phyloP scores from a whole-genome alignment of 2,113 vertebrate species.

The Calidris pugnax region DNA sequence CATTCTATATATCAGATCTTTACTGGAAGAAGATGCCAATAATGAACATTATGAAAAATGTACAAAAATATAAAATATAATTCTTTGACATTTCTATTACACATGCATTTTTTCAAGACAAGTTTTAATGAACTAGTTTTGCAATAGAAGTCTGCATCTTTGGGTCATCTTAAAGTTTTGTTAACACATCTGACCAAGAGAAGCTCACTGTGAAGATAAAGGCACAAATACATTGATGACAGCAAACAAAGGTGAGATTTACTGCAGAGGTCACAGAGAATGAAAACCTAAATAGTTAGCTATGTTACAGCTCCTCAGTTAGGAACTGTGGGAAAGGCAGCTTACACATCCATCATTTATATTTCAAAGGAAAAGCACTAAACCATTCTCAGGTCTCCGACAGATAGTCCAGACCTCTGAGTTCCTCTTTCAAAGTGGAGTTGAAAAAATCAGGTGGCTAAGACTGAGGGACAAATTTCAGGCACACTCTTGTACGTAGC shows the following conservation, averaged over 20 bases:
- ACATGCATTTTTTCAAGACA: not conserved
- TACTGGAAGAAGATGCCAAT: not conserved
- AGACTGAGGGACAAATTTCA: not conserved
- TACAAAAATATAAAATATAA: too few species aligned
- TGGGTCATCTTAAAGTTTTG: not conserved
- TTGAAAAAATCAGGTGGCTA: not conserved
- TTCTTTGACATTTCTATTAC: not conserved
- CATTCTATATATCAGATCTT: not conserved
- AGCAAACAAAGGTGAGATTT: not conserved
- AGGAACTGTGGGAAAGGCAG: not conserved
- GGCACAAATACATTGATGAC: not conserved
- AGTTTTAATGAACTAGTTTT: not conserved
- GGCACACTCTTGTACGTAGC: not conserved
- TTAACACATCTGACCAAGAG: not conserved
- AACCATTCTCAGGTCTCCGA: not conserved
- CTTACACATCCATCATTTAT: not conserved
- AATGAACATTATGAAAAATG: not conserved
- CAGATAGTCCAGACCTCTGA: not conserved
- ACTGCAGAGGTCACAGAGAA: not conserved
- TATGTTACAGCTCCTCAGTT: not conserved
- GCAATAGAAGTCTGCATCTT: not conserved
- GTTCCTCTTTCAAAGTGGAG: not conserved
- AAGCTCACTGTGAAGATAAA: not conserved
- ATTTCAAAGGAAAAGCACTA: not conserved
- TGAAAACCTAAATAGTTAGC: not conserved